A percentile compares a stretch with the other conserved stretches of the same genome.
Evolutionary conservation across 1,140 invertebrate genomes (phyloP).

Genomic region (Platorchestia sp.): DNA sequence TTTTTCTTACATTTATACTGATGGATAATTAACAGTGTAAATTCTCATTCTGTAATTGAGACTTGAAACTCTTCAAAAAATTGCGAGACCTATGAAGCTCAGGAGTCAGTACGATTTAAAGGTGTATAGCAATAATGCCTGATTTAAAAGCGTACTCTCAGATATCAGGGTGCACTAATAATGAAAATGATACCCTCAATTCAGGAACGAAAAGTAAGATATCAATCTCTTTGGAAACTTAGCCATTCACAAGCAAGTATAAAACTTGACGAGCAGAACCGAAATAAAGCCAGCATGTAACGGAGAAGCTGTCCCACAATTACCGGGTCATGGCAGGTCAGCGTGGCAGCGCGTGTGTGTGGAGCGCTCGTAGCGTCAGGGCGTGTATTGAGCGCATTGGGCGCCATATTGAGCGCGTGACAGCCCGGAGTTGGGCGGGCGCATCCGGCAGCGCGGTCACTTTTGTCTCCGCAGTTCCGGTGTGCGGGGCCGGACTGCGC

Average conservation of each 20-base stretch:
- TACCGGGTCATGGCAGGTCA: neutral
- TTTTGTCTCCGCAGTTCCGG: neutral
- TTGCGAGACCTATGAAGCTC: no score
- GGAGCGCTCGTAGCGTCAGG: neutral
- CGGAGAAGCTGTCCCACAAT: neutral
- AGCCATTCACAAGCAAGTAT: no score
- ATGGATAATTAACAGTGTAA: no score
- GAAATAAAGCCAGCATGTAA: neutral
- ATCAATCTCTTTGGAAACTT: neutral
- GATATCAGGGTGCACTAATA: no score
- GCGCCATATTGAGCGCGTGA: neutral
- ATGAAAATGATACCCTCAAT: no score
- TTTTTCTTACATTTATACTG: no score
- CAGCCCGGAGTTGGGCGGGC: neutral
- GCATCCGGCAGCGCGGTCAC: conserved; percentile 4
- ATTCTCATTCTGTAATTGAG: no score
- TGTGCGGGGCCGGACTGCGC: neutral
- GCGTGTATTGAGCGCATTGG: neutral
- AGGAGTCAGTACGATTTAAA: no score
- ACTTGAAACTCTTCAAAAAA: no score
- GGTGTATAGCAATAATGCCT: no score
- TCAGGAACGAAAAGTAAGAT: neutral
- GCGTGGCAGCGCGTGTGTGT: neutral
- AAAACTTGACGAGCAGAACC: neutral
- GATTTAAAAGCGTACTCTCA: no score